Conservation (phyloP, 2,888 invertebrate genomes). For the Machimus rusticus region DNA sequence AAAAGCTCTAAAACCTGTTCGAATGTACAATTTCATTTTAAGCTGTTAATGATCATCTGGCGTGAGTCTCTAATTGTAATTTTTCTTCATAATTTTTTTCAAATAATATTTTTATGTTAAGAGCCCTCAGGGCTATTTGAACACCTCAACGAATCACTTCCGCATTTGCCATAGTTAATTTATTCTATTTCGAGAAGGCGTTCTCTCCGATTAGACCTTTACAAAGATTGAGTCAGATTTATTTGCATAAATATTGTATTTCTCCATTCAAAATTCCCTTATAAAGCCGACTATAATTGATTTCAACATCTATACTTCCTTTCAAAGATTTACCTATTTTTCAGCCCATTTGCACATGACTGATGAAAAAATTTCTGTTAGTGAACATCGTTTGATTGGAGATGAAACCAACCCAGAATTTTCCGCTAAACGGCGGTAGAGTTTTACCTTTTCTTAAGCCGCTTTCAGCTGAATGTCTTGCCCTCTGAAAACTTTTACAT, state of each 20-base stretch:
- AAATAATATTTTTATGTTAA: background rate
- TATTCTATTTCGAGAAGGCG: background rate
- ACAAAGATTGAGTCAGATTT: background rate
- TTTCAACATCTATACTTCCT: background rate
- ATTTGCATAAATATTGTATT: background rate
- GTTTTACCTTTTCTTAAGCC: background rate
- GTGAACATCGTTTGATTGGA: background rate
- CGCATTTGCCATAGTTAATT: background rate
- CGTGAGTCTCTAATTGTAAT: background rate
- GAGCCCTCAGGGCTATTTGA: background rate
- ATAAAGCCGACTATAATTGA: background rate
- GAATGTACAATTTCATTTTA: background rate
- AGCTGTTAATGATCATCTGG: background rate
- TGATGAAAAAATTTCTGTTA: background rate
- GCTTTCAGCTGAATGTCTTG: background rate
- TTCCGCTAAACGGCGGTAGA: background rate
- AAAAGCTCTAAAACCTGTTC: background rate
- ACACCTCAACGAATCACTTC: background rate
- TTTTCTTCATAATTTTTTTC: background rate
- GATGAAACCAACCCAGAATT: background rate
- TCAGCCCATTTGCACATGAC: background rate
- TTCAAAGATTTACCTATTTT: background rate
- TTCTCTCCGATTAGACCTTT: background rate
- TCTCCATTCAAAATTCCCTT: background rate
- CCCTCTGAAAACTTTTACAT: background rate